phyloP scores from a whole-genome alignment of 2,113 vertebrate genomes.

The Petrocephalus zakoni region DNA sequence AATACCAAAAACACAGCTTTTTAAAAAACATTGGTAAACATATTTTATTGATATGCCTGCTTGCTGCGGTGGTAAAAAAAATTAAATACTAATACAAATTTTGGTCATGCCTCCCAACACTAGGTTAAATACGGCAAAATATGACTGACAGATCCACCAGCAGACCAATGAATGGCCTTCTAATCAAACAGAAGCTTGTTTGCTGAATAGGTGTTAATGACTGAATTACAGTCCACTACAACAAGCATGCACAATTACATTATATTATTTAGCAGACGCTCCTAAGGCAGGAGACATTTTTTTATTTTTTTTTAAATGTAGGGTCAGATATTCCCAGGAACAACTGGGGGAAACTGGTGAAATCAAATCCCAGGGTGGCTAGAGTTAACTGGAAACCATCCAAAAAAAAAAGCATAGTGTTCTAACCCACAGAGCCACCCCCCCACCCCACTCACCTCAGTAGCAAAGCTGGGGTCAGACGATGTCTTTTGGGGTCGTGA shows the following conservation, averaged over 20 bases:
- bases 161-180: not conserved
- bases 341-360: not conserved
- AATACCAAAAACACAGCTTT: not conserved
- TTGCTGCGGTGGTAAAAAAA: not conserved
- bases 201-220: not conserved
- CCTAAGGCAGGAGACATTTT: no score
- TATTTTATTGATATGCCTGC: not conserved
- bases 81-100: not conserved
- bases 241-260: not conserved
- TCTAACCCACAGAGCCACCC: not conserved
- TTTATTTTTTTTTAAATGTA: not conserved
- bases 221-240: not conserved
- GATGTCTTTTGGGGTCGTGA: constrained; percentile 57
- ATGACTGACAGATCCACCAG: not conserved
- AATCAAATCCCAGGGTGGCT: not conserved
- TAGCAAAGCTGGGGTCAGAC: constrained; percentile 67
- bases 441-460: constrained; percentile 64
- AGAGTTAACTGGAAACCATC: not conserved
- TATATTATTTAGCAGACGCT: not conserved
- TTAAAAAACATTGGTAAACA: not conserved
- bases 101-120: not conserved
- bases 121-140: not conserved
- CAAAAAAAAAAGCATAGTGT: not conserved
- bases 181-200: not conserved
- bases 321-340: not conserved